These are phyloP conservation scores for Cheirogaleus major DNA, from an alignment of 2,797 vertebrate genomes.

Conservation along the genomic window DNA sequence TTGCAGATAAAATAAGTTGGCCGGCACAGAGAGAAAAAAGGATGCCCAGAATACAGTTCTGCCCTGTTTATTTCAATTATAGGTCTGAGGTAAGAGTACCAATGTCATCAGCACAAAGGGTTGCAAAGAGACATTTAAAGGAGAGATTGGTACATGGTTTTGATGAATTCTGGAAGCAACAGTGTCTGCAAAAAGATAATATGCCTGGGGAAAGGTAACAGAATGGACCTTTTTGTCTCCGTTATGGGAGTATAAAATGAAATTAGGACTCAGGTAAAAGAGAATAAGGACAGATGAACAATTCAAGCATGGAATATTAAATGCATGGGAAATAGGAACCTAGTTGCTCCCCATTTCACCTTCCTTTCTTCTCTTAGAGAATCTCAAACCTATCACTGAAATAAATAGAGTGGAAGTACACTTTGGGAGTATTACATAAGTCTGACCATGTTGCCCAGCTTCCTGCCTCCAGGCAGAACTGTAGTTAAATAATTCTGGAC, in stretches of 20 bases:
- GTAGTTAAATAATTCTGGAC: slow-evolving; percentile 58
- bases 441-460: background rate
- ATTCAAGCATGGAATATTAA: slow-evolving; percentile 15
- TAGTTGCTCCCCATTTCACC: background rate
- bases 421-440: slow-evolving; percentile 57
- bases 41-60: slow-evolving; percentile 47
- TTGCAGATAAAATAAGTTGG: slow-evolving; percentile 79
- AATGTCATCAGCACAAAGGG: slow-evolving; percentile 35
- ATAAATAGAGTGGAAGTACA: background rate
- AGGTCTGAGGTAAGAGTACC: slow-evolving; percentile 58
- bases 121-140: slow-evolving; percentile 55
- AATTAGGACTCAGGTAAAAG: slow-evolving; percentile 46
- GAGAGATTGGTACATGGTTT: slow-evolving; percentile 18
- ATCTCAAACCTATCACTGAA: background rate
- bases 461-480: slow-evolving; percentile 50
- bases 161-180: slow-evolving; percentile 47
- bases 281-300: slow-evolving; percentile 30
- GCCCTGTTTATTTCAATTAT: slow-evolving; percentile 78
- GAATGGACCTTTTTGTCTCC: background rate
- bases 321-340: background rate
- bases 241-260: slow-evolving; percentile 19
- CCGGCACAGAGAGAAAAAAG: slow-evolving; percentile 59
- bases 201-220: background rate
- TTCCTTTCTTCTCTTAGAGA: background rate
- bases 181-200: slow-evolving; percentile 47